Percentiles rank a stretch among this genome's conserved stretches.
phyloP scores from a whole-genome alignment of 2,113 vertebrate species.

The Oenanthe melanoleuca region DNA sequence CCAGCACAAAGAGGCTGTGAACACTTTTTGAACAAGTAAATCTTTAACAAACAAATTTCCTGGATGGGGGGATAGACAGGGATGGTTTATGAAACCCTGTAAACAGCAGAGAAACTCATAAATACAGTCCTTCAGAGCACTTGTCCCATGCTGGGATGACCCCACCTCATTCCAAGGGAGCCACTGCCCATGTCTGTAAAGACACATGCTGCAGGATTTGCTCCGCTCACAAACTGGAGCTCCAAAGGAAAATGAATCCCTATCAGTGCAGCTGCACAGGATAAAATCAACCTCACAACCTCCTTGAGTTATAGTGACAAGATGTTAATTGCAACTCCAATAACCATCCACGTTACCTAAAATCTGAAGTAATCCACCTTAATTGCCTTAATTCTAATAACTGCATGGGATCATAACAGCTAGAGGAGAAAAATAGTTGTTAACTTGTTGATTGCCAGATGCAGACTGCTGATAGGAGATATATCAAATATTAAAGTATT shows the following conservation, averaged over 20 bases:
- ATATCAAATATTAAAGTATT: constrained; percentile 21
- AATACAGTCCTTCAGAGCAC: background rate
- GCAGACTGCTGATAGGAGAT: constrained; percentile 35
- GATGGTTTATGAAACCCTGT: background rate
- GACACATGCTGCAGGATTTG: background rate
- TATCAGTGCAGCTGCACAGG: background rate
- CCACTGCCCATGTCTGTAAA: background rate
- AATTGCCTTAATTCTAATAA: constrained; percentile 30
- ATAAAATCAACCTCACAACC: constrained; percentile 50
- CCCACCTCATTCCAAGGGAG: background rate
- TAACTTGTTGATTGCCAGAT: constrained; percentile 51
- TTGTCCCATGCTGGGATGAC: background rate
- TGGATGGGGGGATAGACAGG: background rate
- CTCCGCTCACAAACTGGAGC: background rate
- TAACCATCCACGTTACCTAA: background rate
- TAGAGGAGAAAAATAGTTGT: constrained; percentile 36
- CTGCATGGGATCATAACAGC: background rate
- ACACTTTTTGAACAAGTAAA: background rate
- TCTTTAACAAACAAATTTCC: constrained; percentile 13
- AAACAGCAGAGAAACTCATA: constrained; percentile 21
- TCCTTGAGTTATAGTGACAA: background rate
- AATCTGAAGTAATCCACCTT: constrained; percentile 25
- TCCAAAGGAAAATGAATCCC: background rate
- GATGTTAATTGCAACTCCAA: constrained; percentile 12
- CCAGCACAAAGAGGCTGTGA: background rate